phyloP scores from a whole-genome alignment of 2,113 vertebrate genomes.

The Mastomys natalensis region DNA sequence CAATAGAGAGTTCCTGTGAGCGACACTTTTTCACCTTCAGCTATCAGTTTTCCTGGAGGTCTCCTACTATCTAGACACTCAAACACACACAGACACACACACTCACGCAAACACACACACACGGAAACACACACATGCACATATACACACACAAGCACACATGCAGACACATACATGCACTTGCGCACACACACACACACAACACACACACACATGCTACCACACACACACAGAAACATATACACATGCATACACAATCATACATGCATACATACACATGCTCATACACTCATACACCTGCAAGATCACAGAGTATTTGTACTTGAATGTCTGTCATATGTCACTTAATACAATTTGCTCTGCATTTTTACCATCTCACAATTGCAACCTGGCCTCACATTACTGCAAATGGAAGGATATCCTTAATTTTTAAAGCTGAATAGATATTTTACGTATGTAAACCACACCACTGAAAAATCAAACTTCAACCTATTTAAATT shows the following conservation, averaged over 20 bases:
- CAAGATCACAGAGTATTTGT: background rate
- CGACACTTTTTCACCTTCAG: background rate
- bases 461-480: background rate
- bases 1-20: background rate
- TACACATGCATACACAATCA: rapidly evolving
- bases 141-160: background rate
- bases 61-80: background rate
- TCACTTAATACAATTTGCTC: background rate
- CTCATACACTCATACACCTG: background rate
- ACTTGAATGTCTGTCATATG: background rate
- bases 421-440: background rate
- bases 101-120: background rate
- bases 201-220: background rate
- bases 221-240: background rate
- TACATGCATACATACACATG: background rate
- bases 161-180: background rate
- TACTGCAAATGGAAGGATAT: background rate
- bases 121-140: rapidly evolving
- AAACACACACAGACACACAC: no score
- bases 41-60: background rate
- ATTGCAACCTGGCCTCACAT: background rate
- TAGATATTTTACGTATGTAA: background rate
- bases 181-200: background rate
- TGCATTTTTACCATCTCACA: background rate
- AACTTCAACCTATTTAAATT: slow-evolving; percentile 49